A percentile compares a stretch with the other conserved stretches of the same genome.
Conservation (phyloP, 1,140 invertebrate genomes). For the Eriosoma lanigerum region DNA sequence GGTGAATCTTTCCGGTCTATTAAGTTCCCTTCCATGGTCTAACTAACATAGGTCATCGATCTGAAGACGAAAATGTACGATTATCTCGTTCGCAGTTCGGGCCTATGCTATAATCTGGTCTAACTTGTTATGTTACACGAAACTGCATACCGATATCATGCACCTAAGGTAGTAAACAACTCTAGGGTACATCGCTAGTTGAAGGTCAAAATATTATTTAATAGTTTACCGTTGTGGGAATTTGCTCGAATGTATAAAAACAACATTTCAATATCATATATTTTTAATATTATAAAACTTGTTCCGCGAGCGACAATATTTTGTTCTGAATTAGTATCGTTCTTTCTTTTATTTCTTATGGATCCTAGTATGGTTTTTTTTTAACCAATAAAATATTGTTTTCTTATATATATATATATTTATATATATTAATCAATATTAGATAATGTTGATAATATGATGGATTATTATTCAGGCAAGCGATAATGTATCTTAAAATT, state of each 20-base stretch:
- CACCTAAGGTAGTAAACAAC: background rate
- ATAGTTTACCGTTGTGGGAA: background rate
- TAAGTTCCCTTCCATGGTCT: conserved; percentile 21
- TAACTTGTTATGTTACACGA: conserved; percentile 21
- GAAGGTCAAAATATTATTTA: conserved; percentile 6
- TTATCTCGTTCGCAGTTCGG: background rate
- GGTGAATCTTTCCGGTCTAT: conserved; percentile 24
- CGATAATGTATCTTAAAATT: no score
- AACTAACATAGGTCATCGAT: conserved; percentile 6
- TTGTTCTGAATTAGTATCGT: no score
- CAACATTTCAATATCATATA: no score
- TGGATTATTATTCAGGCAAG: no score
- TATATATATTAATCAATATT: no score
- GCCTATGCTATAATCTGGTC: conserved; percentile 28
- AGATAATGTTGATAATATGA: no score
- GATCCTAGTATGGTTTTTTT: no score
- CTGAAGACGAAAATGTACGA: conserved; percentile 12
- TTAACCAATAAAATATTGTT: no score
- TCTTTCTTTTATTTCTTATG: no score
- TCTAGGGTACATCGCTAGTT: background rate
- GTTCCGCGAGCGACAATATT: no score
- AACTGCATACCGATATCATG: background rate
- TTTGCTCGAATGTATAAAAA: background rate
- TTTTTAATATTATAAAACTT: no score
- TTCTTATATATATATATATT: no score